Percentiles rank a stretch among this genome's conserved stretches.
Evolutionary conservation across 2,888 invertebrate genomes (phyloP).

Genomic region (Cerceris rybyensis): DNA sequence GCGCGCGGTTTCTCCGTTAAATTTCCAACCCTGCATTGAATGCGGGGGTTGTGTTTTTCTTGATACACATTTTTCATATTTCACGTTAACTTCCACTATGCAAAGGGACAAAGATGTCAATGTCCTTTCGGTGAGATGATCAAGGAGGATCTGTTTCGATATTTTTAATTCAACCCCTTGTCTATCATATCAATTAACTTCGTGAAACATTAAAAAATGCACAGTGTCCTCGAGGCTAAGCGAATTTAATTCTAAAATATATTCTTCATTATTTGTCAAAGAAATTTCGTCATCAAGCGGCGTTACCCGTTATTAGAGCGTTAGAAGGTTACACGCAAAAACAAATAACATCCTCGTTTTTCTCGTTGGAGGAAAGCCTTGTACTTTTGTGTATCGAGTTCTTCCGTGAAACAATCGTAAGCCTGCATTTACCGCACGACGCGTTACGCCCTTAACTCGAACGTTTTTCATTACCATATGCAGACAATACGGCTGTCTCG

Average conservation of each 20-base stretch:
- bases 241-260: too few species aligned
- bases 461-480: constrained; percentile 30
- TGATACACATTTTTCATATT: too few species aligned
- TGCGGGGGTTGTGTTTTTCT: background rate
- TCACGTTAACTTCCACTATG: background rate
- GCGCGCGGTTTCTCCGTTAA: constrained; percentile 20
- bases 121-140: background rate
- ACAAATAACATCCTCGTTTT: background rate
- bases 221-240: too few species aligned
- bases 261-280: too few species aligned
- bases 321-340: too few species aligned
- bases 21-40: constrained; percentile 15
- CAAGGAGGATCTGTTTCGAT: background rate
- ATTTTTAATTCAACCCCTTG: too few species aligned
- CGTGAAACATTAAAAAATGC: too few species aligned
- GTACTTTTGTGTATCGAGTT: background rate
- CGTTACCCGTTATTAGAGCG: too few species aligned
- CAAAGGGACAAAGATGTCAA: background rate
- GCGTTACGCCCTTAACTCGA: constrained; percentile 1
- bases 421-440: constrained; percentile 6
- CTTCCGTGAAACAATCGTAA: constrained; percentile 10
- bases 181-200: too few species aligned
- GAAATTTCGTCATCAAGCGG: too few species aligned
- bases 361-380: too few species aligned
- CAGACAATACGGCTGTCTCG: constrained; percentile 13